Conservation (phyloP, 2,888 invertebrate genomes). For the Buathra laborator region DNA sequence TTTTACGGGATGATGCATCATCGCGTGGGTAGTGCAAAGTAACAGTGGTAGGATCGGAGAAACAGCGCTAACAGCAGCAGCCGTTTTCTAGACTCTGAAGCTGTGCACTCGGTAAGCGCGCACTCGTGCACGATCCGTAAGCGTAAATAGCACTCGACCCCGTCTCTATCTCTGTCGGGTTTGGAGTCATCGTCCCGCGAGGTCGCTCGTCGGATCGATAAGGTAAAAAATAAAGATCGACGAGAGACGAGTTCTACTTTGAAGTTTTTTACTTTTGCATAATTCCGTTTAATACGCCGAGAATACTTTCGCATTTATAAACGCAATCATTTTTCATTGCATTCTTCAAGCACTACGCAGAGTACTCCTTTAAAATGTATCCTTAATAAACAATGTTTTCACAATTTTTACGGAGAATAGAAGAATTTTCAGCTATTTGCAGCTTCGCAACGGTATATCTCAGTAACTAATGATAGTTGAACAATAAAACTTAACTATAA, state of each 20-base stretch:
- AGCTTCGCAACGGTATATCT: too few relatives aligned
- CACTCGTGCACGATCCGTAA: conserved; percentile 67
- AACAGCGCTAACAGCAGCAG: conserved; percentile 21
- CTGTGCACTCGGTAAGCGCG: conserved; percentile 38
- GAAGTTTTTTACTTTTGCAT: not conserved
- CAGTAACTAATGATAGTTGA: too few relatives aligned
- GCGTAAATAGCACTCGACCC: conserved; percentile 73
- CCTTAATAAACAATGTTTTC: too few relatives aligned
- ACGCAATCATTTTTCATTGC: not conserved
- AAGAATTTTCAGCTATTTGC: too few relatives aligned
- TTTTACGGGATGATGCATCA: too few relatives aligned
- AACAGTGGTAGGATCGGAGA: conserved; percentile 8
- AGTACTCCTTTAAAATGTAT: too few relatives aligned
- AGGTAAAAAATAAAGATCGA: conserved; percentile 68
- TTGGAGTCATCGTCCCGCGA: conserved; percentile 73
- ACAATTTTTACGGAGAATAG: too few relatives aligned
- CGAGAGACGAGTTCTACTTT: conserved; percentile 30
- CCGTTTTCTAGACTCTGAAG: conserved; percentile 37
- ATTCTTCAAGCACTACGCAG: not conserved
- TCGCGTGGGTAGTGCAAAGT: not conserved
- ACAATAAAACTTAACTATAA: not conserved
- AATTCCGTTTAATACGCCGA: conserved; percentile 5
- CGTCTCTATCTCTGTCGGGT: conserved; percentile 61
- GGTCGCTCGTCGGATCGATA: conserved; percentile 74
- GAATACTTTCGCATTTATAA: not conserved